Base-by-base conservation (phyloP, 2,113 vertebrate species). In the Takifugu bimaculatus region DNA sequence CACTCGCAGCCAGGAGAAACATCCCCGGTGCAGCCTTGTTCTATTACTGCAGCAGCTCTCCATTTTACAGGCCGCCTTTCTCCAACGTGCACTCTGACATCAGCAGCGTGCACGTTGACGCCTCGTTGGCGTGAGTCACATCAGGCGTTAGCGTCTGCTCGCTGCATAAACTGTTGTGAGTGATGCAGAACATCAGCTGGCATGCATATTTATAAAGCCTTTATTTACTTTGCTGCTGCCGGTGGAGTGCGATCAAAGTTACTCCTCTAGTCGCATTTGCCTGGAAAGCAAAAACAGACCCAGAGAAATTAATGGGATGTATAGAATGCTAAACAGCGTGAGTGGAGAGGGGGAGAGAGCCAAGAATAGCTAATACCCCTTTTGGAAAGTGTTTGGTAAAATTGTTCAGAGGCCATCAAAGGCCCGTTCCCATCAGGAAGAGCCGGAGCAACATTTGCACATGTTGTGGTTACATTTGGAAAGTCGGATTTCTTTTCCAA, bases 121-220 rank as follows among this genome's bases (percentile, higher is more conserved):
- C 50, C n/a, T 54, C 52, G 13, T 53, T 63, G 50, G 20, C 44
- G 29, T 70, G 20, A 20, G 62, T 60, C 54, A 45, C 56, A 26
- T 29, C 14, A 61, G 45, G 62, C 45, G 59, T 74, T 69, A 65
- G 25, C 59, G 29, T 64, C 53, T 59, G 50, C 68, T 50, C 14
- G 26, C 57, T 74, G 70, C 74, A 78, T 75, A 50, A 74, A 50
- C 45, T 57, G 29, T 56, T 42, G 67, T 73, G 75, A 84, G 72
- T 78, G 75, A 69, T 64, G 60, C 65, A 35, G 72, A 74, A 70
- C 68, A 72, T 57, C 51, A 70, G 58, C 50, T 52, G 61, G 54
- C 57, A 75, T 80, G 79, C 77, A 79, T 81, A 88, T 84, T 80
- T 79, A 88, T 81, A 53, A 57, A n/a, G 5, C 26, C 70, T 76